A percentile compares a stretch with the other conserved stretches of the same genome.
Evolutionary conservation across 1,140 invertebrate species (phyloP).

Genomic region (Panagrolaimus sp.): DNA sequence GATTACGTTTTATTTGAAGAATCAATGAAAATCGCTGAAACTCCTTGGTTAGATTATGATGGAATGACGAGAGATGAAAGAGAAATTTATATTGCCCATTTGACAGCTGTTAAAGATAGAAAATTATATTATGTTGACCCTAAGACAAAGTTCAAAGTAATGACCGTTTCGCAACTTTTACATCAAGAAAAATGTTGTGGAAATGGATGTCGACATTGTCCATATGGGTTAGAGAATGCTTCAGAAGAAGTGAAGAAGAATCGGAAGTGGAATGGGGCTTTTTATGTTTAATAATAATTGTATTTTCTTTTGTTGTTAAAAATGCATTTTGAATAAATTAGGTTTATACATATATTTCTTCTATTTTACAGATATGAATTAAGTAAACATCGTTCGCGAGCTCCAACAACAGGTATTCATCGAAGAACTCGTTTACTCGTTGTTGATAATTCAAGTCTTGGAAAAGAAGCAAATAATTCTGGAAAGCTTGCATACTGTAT

Average conservation of each 20-base stretch:
- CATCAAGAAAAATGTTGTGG: slow-evolving; percentile 54
- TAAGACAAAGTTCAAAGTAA: slow-evolving; percentile 28
- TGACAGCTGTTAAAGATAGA: slow-evolving; percentile 38
- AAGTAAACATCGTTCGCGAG: slow-evolving; percentile 47
- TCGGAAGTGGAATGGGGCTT: slow-evolving; percentile 42
- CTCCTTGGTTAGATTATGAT: slow-evolving; percentile 23
- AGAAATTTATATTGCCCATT: slow-evolving; percentile 25
- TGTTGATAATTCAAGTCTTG: slow-evolving; percentile 90
- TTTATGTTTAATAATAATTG: slow-evolving; percentile 42
- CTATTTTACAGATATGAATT: slow-evolving; percentile 51
- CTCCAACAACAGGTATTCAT: slow-evolving; percentile 59
- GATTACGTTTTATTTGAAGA: slow-evolving; percentile 27
- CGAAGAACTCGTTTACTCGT: slow-evolving; percentile 74
- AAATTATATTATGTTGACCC: slow-evolving; percentile 45
- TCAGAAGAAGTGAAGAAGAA: slow-evolving; percentile 34
- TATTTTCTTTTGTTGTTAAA: slow-evolving; percentile 21
- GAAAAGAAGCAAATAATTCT: slow-evolving; percentile 83
- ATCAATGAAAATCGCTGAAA: slow-evolving; percentile 22
- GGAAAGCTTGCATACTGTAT: slow-evolving; percentile 75
- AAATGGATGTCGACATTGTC: slow-evolving; percentile 56
- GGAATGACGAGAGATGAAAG: slow-evolving; percentile 26
- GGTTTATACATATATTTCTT: not conserved
- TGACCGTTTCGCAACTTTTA: slow-evolving; percentile 51
- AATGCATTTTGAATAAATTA: slow-evolving; percentile 6
- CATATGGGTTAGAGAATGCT: slow-evolving; percentile 51